These are phyloP conservation scores for Pseudorectes ferrugineus DNA, from an alignment of 2,113 vertebrate genomes.

Conservation along the genomic window DNA sequence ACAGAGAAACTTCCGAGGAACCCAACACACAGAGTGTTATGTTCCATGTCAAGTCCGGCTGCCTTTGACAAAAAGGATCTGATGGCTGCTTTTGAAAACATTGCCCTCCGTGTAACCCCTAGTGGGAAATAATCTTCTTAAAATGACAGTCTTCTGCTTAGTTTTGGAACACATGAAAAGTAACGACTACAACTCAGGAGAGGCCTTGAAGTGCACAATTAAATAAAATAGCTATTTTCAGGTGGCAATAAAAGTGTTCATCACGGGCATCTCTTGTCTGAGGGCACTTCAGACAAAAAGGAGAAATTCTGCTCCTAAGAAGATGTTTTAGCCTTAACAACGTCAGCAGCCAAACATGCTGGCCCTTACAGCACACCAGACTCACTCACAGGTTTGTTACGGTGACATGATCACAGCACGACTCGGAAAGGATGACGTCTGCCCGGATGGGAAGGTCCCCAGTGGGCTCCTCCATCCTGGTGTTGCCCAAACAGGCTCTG, in stretches of 20 bases:
- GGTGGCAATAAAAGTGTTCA: not conserved
- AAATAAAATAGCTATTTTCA: not conserved
- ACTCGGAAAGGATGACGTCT: not conserved
- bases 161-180: not conserved
- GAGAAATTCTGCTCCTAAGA: not conserved
- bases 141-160: not conserved
- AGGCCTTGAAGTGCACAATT: fast-evolving
- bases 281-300: not conserved
- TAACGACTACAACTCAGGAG: not conserved
- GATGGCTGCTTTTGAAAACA: not conserved
- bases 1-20: not conserved
- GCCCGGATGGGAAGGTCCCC: not conserved
- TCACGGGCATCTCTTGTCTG: not conserved
- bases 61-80: not conserved
- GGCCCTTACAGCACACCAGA: not conserved
- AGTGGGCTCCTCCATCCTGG: conserved; percentile 32
- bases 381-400: conserved; percentile 50
- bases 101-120: not conserved
- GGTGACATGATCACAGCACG: not conserved
- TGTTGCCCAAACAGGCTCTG: not conserved
- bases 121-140: not conserved
- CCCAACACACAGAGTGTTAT: fast-evolving
- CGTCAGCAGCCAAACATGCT: fast-evolving
- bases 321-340: not conserved
- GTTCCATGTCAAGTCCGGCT: not conserved